phyloP scores from a whole-genome alignment of 30 jellyfish, hydroid and myxozoan genomes.

The Rhopilema esculentum region DNA sequence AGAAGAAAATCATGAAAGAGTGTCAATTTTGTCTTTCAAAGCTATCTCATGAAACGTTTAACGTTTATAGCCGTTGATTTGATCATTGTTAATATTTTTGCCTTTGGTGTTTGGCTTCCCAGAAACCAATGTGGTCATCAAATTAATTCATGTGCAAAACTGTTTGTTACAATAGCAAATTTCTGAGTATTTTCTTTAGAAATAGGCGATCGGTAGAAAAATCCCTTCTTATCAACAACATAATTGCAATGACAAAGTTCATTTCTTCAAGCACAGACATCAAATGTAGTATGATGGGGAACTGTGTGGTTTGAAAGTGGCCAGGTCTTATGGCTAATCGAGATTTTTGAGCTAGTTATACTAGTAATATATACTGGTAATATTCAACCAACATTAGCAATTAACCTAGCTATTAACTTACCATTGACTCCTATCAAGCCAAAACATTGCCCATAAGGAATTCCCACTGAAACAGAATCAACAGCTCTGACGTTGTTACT shows the following conservation, averaged over 20 bases:
- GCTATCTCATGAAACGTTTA: no score
- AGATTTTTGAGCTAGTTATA: background rate
- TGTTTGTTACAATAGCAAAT: no score
- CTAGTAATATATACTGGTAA: background rate
- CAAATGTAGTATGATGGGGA: background rate
- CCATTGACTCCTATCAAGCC: conserved; percentile 99
- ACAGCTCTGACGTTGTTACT: conserved; percentile 89
- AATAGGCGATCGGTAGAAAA: no score
- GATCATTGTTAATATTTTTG: no score
- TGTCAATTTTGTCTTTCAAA: no score
- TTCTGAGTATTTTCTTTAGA: no score
- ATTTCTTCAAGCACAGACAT: background rate
- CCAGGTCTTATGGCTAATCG: background rate
- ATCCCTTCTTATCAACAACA: background rate
- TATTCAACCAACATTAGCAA: background rate
- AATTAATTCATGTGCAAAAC: no score
- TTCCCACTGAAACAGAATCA: conserved; percentile 75
- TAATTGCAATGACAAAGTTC: background rate
- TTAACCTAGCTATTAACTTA: conserved; percentile 7
- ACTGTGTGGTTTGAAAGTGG: background rate
- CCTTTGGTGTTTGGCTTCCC: no score
- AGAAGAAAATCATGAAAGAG: no score
- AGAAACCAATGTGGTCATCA: no score
- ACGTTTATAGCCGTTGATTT: no score
- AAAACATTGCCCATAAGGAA: conserved; percentile 92